Base-by-base conservation (phyloP, 2,113 vertebrate genomes). In the Odontesthes bonariensis region DNA sequence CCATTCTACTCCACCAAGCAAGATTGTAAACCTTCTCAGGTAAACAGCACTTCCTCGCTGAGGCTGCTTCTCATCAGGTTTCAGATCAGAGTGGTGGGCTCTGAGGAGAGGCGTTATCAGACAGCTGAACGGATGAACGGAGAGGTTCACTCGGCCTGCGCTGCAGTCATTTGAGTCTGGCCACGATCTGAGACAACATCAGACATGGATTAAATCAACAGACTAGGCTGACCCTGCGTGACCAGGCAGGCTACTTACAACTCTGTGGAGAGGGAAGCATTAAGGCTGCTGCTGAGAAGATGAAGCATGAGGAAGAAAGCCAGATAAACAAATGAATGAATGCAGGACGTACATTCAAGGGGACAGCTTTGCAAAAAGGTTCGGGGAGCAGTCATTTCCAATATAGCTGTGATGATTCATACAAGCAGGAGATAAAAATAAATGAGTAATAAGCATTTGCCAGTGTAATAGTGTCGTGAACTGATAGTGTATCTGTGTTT, bases 191-290 rank as follows among this genome's bases (percentile, higher is more conserved):
- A 83, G 88, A 91, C 88, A 91, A 92, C 91, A 92, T 93, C 90
- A 85, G 87, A 91, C 84, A 86, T 77, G 85, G 89, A 91, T 91
- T 93, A 91, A 91, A 89, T 91, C 85, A 92, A 91, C 89, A 89
- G 84, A 84, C 76, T 27, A 5, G 61, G 62, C 70, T 87, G 89
- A 88, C 81, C 88, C 83, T 31, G 66, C 19, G 63, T 83, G 88
- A 89, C 86, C 82, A 77, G 42, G 59, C 60, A 0, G 69, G 60
- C 61, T 84, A 77, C 86, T 87, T 86, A 86, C 77, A 84, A 61
- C 70, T 78, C 82, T 60, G 82, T 51, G 53, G 62, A 81, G 77
- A 70, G 72, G 52, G 49, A 27, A 82, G 86, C 68, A 46, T 83
- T 78, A 71, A 84, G 70, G 31, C 47, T 56, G 47, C 33, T 62